Evolutionary conservation across 2,113 vertebrate genomes (phyloP).

Genomic region (Xiphophorus couchianus): DNA sequence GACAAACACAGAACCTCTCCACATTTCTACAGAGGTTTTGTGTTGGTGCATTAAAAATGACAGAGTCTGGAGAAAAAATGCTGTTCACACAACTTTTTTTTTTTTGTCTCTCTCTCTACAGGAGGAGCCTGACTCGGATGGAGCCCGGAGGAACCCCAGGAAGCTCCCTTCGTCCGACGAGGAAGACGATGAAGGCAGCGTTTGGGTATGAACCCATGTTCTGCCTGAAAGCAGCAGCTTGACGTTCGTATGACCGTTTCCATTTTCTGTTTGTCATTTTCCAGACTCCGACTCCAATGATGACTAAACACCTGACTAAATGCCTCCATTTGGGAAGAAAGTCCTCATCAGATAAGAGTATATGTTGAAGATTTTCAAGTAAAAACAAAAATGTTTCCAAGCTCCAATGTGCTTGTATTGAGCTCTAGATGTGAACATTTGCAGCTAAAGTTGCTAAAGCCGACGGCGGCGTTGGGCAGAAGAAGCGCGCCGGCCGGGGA

Average conservation of each 20-base stretch:
- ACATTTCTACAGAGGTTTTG: too few species aligned
- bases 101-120: background rate
- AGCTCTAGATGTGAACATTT: background rate
- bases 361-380: background rate
- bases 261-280: background rate
- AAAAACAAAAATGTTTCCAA: background rate
- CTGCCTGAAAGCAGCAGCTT: background rate
- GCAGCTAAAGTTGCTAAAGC: too few species aligned
- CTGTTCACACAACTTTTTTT: too few species aligned
- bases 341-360: slow-evolving; percentile 53
- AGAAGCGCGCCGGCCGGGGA: background rate
- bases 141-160: background rate
- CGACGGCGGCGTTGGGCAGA: background rate
- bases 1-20: too few species aligned
- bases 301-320: background rate
- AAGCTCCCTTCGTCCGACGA: slow-evolving; percentile 44
- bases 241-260: too few species aligned
- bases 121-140: slow-evolving; percentile 1
- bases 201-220: slow-evolving; percentile 37
- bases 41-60: too few species aligned
- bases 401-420: background rate
- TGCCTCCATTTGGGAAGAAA: background rate
- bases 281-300: slow-evolving; percentile 57
- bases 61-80: too few species aligned
- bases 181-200: slow-evolving; percentile 20